phyloP scores from a whole-genome alignment of 2,113 vertebrate genomes.

The Pseudorectes ferrugineus region DNA sequence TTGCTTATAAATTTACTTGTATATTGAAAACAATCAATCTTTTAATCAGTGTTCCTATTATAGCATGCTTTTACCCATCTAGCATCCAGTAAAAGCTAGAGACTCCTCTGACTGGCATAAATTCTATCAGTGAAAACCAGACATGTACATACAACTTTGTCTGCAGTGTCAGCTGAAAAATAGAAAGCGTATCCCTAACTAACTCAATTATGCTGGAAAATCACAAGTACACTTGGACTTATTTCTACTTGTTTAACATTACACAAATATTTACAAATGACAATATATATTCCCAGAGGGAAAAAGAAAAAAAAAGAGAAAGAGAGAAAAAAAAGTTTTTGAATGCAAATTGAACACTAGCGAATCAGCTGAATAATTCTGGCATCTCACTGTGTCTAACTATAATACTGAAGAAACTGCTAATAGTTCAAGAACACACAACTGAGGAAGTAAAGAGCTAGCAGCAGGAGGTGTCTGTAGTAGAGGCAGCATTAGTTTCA shows the following conservation, averaged over 20 bases:
- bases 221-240: not conserved
- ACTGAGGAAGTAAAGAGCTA: not conserved
- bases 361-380: not conserved
- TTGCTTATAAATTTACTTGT: not conserved
- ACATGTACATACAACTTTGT: not conserved
- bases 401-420: not conserved
- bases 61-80: not conserved
- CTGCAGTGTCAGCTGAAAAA: not conserved
- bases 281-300: not conserved
- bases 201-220: not conserved
- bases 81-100: not conserved
- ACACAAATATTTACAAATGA: not conserved
- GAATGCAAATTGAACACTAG: not conserved
- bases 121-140: not conserved
- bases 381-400: not conserved
- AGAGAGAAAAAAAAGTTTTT: not conserved
- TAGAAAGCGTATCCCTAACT: not conserved
- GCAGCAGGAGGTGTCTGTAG: not conserved
- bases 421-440: not conserved
- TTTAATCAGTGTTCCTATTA: not conserved
- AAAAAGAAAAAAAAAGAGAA: fast-evolving
- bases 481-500: not conserved
- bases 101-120: not conserved
- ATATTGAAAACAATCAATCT: not conserved
- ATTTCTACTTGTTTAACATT: not conserved